These are phyloP conservation scores for Myiozetetes cayanensis DNA, from an alignment of 2,113 vertebrate genomes.

Conservation along the genomic window DNA sequence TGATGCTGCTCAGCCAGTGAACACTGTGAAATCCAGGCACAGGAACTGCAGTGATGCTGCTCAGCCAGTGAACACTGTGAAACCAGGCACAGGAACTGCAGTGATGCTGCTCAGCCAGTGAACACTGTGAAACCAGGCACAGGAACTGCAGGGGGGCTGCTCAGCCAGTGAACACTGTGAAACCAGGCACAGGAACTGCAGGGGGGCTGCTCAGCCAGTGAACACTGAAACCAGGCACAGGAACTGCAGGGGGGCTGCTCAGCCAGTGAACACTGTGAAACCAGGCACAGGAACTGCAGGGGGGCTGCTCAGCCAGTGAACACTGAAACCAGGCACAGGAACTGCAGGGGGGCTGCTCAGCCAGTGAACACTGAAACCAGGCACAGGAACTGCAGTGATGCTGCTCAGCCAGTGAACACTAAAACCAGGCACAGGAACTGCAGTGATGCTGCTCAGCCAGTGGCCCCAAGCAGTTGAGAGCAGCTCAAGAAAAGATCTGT, in stretches of 20 bases:
- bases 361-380: too few relatives aligned
- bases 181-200: not conserved
- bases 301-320: not conserved
- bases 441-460: not conserved
- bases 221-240: not conserved
- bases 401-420: not conserved
- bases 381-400: not conserved
- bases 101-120: not conserved
- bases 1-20: not conserved
- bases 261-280: not conserved
- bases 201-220: not conserved
- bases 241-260: not conserved
- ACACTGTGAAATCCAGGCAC: not conserved
- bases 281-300: not conserved
- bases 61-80: not conserved
- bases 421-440: not conserved
- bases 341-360: not conserved
- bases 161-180: not conserved
- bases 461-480: not conserved
- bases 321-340: not conserved
- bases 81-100: not conserved
- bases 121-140: not conserved
- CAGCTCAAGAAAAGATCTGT: not conserved
- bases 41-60: not conserved
- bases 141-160: not conserved